Percentiles rank a stretch among this genome's conserved stretches.
phyloP scores from a whole-genome alignment of 30 jellyfish, hydroid and myxozoan genomes.

The Haliclystus octoradiatus region DNA sequence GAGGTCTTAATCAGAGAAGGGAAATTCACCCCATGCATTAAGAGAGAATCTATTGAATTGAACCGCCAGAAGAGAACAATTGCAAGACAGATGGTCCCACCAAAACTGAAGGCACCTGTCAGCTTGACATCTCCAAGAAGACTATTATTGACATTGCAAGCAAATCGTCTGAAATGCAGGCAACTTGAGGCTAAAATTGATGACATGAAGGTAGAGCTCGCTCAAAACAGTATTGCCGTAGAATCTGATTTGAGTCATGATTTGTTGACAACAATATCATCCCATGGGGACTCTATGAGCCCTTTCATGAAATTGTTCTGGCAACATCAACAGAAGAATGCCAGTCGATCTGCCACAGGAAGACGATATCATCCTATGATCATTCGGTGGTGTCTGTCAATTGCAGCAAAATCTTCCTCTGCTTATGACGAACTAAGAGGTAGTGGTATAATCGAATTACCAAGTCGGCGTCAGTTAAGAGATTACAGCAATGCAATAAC shows the following conservation, averaged over 20 bases:
- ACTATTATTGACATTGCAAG: background rate
- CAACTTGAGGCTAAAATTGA: background rate
- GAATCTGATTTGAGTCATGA: no score
- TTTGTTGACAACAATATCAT: no score
- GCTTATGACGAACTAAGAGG: conserved; percentile 16
- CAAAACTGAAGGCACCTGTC: conserved; percentile 5
- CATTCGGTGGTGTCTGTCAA: conserved; percentile 6
- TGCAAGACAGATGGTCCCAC: background rate
- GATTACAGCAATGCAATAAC: conserved; percentile 22
- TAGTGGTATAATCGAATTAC: conserved; percentile 10
- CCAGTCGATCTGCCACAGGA: background rate
- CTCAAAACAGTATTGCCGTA: no score
- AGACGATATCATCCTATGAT: conserved; percentile 1
- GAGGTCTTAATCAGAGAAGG: no score
- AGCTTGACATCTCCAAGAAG: background rate
- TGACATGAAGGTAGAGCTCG: background rate
- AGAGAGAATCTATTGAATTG: no score
- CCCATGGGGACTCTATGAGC: conserved; percentile 11
- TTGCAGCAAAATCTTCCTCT: conserved; percentile 2
- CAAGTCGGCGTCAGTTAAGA: conserved; percentile 11
- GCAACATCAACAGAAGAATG: background rate
- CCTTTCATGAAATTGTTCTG: conserved; percentile 3
- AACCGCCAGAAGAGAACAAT: no score
- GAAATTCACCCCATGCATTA: no score
- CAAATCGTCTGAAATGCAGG: background rate